phyloP scores from a whole-genome alignment of 2,888 invertebrate genomes.

The Napeogenes sylphis region DNA sequence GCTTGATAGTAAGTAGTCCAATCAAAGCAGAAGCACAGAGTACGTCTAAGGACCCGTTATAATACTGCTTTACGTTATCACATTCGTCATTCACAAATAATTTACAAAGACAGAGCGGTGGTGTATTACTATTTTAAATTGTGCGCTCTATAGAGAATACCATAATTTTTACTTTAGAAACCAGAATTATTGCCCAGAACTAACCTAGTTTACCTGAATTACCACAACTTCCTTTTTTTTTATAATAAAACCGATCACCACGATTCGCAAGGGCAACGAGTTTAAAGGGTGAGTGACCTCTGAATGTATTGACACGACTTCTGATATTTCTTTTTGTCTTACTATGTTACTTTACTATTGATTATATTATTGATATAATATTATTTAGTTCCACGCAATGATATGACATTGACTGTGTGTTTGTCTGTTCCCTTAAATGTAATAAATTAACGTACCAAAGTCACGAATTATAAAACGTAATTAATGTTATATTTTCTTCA shows the following conservation, averaged over 20 bases:
- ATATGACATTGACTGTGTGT: too few relatives aligned
- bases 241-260: neutral
- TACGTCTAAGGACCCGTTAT: neutral
- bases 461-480: too few relatives aligned
- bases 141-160: too few relatives aligned
- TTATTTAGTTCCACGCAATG: too few relatives aligned
- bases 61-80: slow-evolving; percentile 1
- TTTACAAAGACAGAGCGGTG: neutral
- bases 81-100: neutral
- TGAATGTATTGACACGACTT: slow-evolving; percentile 40
- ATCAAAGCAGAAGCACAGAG: neutral
- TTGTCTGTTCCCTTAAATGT: too few relatives aligned
- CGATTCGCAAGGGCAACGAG: slow-evolving; percentile 9
- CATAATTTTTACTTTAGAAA: too few relatives aligned
- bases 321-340: neutral
- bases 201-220: neutral
- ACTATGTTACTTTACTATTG: neutral
- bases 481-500: too few relatives aligned
- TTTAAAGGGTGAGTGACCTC: slow-evolving; percentile 55
- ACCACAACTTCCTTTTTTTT: neutral
- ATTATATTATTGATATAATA: too few relatives aligned
- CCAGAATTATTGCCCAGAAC: neutral
- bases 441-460: too few relatives aligned
- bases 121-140: neutral
- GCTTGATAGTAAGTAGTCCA: neutral